Evolutionary conservation across 2,797 vertebrate species (phyloP).

Genomic region (Naso thynnoides): DNA sequence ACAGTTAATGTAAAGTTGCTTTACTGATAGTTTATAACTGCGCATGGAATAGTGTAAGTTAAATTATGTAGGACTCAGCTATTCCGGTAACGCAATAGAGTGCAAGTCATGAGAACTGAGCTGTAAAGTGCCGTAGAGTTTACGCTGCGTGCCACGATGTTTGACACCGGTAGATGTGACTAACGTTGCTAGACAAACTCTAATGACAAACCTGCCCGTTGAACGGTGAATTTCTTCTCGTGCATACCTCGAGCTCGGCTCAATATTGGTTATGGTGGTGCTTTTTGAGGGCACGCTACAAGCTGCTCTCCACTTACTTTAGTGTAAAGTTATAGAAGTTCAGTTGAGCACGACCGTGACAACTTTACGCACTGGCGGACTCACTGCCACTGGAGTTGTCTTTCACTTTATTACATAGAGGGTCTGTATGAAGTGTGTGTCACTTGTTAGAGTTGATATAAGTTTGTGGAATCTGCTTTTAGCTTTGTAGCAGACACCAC

Average conservation of each 20-base stretch:
- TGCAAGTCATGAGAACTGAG: background rate
- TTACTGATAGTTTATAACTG: background rate
- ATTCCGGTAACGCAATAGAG: fast-evolving
- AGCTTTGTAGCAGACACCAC: background rate
- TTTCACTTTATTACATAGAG: background rate
- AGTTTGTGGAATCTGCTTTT: background rate
- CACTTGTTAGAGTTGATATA: background rate
- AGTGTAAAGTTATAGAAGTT: background rate
- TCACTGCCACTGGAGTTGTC: background rate
- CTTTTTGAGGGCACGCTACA: background rate
- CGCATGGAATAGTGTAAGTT: background rate
- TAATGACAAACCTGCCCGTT: constrained; percentile 1
- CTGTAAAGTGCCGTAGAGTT: constrained; percentile 4
- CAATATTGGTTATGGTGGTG: background rate
- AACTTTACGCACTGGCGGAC: background rate
- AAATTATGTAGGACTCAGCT: fast-evolving
- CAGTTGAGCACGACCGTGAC: background rate
- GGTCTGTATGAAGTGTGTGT: background rate
- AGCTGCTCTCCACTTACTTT: background rate
- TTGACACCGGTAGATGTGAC: too few relatives aligned
- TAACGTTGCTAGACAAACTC: background rate
- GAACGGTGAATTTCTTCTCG: background rate
- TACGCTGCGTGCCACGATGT: constrained; percentile 28
- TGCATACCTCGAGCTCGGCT: background rate
- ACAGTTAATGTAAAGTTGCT: background rate